Evolutionary conservation across 2,888 invertebrate species (phyloP).

Genomic region (Phlogophora meticulosa): DNA sequence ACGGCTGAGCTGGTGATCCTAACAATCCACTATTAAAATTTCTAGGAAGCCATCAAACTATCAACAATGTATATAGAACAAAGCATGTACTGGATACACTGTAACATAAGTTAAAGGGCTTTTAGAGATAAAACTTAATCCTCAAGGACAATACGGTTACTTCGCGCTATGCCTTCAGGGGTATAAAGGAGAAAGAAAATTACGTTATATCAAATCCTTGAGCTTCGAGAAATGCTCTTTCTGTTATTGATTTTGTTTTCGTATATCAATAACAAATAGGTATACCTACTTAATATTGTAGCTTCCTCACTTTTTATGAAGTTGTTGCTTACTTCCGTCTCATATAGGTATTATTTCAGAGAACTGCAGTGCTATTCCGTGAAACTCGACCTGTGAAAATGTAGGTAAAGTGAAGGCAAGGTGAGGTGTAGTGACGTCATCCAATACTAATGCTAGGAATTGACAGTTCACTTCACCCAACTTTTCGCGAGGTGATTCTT

Average conservation of each 20-base stretch:
- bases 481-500: not conserved
- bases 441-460: too few species aligned
- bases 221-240: slow-evolving; percentile 1
- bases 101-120: slow-evolving; percentile 14
- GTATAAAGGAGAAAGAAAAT: slow-evolving; percentile 37
- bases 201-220: slow-evolving; percentile 6
- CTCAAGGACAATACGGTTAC: slow-evolving; percentile 23
- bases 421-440: too few species aligned
- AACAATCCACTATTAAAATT: not conserved
- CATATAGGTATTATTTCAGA: too few species aligned
- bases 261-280: not conserved
- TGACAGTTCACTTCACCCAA: too few species aligned
- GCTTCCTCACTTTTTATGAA: too few species aligned
- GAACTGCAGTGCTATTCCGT: too few species aligned
- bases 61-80: too few species aligned
- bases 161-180: slow-evolving; percentile 7
- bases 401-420: too few species aligned
- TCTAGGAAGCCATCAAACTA: not conserved
- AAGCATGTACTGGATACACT: not conserved
- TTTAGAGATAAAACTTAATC: slow-evolving; percentile 41
- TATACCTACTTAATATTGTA: too few species aligned
- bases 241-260: slow-evolving; percentile 7
- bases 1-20: slow-evolving; percentile 14
- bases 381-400: too few species aligned
- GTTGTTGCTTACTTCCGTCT: too few species aligned